Conservation (phyloP, 2,888 invertebrate species). For the Aplocera efformata region DNA sequence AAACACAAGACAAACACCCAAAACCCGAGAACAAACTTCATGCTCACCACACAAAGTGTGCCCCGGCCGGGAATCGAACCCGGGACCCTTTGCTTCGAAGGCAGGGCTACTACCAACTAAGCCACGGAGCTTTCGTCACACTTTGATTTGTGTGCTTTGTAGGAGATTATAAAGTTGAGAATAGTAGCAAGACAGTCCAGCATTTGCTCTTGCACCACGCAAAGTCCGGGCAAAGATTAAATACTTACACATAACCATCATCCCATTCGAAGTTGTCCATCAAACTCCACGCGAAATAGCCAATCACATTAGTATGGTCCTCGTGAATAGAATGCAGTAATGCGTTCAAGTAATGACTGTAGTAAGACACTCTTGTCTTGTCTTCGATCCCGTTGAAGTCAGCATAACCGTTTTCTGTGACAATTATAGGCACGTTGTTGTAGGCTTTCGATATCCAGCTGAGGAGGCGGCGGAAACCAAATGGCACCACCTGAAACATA, state of each 20-base stretch:
- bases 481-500: slow-evolving; percentile 74
- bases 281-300: slow-evolving; percentile 90
- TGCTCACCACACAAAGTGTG: too few relatives aligned
- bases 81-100: too few relatives aligned
- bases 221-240: too few relatives aligned
- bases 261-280: slow-evolving; percentile 94
- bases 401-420: slow-evolving; percentile 79
- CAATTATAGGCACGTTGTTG: slow-evolving; percentile 73
- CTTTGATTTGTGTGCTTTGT: too few relatives aligned
- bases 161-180: too few relatives aligned
- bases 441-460: slow-evolving; percentile 77
- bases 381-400: slow-evolving; percentile 77
- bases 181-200: too few relatives aligned
- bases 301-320: slow-evolving; percentile 82
- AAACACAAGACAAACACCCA: too few relatives aligned
- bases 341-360: slow-evolving; percentile 74
- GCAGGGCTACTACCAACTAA: too few relatives aligned
- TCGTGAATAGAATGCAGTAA: slow-evolving; percentile 74
- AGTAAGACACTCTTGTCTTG: slow-evolving; percentile 78
- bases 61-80: too few relatives aligned
- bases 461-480: slow-evolving; percentile 78
- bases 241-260: slow-evolving; percentile 85
- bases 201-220: too few relatives aligned
- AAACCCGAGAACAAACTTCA: too few relatives aligned
- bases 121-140: too few relatives aligned